phyloP scores from a whole-genome alignment of 2,797 vertebrate species.

The Hemibagrus guttatus region DNA sequence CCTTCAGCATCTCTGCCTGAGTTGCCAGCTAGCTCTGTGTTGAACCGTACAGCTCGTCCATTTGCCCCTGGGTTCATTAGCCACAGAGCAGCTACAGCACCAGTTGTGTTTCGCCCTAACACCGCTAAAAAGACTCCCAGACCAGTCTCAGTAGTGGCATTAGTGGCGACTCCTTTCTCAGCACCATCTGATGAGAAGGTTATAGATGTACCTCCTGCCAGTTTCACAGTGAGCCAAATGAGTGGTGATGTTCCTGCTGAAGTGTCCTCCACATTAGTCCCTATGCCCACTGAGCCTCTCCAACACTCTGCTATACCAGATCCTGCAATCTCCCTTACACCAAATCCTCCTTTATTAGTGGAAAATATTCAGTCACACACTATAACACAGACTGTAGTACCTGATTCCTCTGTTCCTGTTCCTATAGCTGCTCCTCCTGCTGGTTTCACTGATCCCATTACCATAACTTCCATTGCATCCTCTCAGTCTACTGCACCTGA shows the following conservation, averaged over 20 bases:
- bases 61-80: constrained; percentile 89
- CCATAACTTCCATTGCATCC: neutral
- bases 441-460: constrained; percentile 10
- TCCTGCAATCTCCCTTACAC: constrained; percentile 49
- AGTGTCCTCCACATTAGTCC: constrained; percentile 44
- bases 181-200: constrained; percentile 60
- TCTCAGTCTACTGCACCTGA: constrained; percentile 11
- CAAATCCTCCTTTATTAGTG: constrained; percentile 50
- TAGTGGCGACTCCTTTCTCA: constrained; percentile 60
- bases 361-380: constrained; percentile 57
- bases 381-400: constrained; percentile 14
- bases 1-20: constrained; percentile 69
- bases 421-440: neutral
- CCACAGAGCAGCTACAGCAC: constrained; percentile 84
- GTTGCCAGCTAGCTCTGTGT: constrained; percentile 71
- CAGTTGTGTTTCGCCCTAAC: constrained; percentile 86
- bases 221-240: constrained; percentile 49
- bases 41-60: constrained; percentile 88
- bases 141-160: constrained; percentile 70
- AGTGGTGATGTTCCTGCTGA: constrained; percentile 37
- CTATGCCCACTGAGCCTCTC: constrained; percentile 49
- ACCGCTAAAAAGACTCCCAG: constrained; percentile 77
- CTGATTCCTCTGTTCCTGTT: neutral
- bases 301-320: constrained; percentile 48
- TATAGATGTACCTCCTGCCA: constrained; percentile 34